Conservation (phyloP, 1,140 invertebrate genomes). For the Saccostrea glomerata region DNA sequence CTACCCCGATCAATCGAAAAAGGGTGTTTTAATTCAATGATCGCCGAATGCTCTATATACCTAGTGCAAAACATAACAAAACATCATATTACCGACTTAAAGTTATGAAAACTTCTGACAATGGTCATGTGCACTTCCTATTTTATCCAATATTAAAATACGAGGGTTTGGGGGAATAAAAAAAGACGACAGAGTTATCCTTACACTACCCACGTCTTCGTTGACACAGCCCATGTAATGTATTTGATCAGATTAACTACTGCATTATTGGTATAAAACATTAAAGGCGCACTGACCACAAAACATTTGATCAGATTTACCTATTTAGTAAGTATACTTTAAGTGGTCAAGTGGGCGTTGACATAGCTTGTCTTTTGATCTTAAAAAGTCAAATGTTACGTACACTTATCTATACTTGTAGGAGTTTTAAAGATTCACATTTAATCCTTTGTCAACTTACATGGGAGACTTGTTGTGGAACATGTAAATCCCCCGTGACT, state of each 20-base stretch:
- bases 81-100: too few species aligned
- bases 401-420: neutral
- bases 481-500: too few species aligned
- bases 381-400: neutral
- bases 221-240: neutral
- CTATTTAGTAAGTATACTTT: neutral
- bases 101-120: too few species aligned
- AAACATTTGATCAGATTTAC: neutral
- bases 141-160: too few species aligned
- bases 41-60: too few species aligned
- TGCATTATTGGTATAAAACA: neutral
- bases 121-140: too few species aligned
- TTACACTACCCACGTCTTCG: neutral
- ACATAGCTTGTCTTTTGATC: neutral
- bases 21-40: too few species aligned
- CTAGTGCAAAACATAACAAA: too few species aligned
- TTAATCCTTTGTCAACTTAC: too few species aligned
- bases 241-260: neutral
- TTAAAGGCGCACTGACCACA: too few species aligned
- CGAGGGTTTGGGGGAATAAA: too few species aligned
- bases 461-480: too few species aligned
- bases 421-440: neutral
- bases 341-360: constrained; percentile 17
- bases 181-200: neutral
- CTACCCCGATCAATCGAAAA: neutral